Evolutionary conservation across 2,113 vertebrate species (phyloP).

Genomic region (Lipophrys pholis): DNA sequence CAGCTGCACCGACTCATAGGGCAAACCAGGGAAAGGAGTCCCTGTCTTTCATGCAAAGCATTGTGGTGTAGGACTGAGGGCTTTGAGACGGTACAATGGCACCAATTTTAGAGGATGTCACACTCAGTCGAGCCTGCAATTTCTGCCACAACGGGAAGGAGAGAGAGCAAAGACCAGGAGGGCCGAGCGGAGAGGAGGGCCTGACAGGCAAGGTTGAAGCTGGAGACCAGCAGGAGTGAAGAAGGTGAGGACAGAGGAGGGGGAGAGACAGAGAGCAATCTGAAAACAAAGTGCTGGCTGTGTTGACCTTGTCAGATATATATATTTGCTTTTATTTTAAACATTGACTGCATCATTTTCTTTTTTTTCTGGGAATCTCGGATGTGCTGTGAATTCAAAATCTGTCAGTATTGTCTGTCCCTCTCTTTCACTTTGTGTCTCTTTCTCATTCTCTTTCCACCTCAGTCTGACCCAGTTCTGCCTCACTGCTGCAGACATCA

Average conservation of each 20-base stretch:
- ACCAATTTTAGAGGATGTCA: conserved; percentile 63
- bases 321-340: not conserved
- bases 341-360: not conserved
- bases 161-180: conserved; percentile 6
- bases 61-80: conserved; percentile 18
- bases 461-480: conserved; percentile 77
- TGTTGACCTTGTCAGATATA: no score
- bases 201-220: conserved; percentile 33
- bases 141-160: conserved; percentile 32
- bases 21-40: conserved; percentile 5
- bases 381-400: conserved; percentile 29
- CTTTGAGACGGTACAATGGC: conserved; percentile 33
- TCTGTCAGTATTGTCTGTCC: conserved; percentile 31
- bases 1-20: not conserved
- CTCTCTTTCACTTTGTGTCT: conserved; percentile 19
- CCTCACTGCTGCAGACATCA: conserved; percentile 72
- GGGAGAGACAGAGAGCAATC: no score
- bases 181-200: conserved; percentile 1
- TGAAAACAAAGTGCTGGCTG: no score
- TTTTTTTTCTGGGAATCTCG: conserved; percentile 1
- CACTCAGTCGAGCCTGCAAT: conserved; percentile 51
- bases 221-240: conserved; percentile 15
- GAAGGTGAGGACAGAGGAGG: conserved; percentile 24
- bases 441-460: conserved; percentile 17
- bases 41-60: conserved; percentile 1